These are phyloP conservation scores for Ormia ochracea DNA, from an alignment of 2,888 invertebrate genomes.

Conservation along the genomic window DNA sequence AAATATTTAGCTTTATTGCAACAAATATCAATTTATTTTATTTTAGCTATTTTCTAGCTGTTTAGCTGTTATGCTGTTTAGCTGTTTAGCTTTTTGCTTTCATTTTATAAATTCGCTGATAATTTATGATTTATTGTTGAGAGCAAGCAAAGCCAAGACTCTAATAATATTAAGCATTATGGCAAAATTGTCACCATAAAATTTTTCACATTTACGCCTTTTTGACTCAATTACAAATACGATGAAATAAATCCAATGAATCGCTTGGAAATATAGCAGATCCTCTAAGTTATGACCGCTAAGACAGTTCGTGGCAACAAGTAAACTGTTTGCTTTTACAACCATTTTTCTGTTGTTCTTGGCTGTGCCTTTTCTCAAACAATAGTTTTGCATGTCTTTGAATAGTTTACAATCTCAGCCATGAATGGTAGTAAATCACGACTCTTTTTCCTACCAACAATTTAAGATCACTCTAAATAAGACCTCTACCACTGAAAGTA, in stretches of 20 bases:
- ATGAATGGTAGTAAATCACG: conserved; percentile 61
- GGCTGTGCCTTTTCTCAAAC: not conserved
- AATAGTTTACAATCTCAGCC: conserved; percentile 60
- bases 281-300: conserved; percentile 29
- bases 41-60: too few relatives aligned
- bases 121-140: conserved; percentile 47
- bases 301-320: conserved; percentile 3
- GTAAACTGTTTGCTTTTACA: conserved; percentile 16
- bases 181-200: conserved; percentile 59
- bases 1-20: too few relatives aligned
- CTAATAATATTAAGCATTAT: conserved; percentile 46
- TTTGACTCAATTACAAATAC: not conserved
- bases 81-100: not conserved
- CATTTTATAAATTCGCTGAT: not conserved
- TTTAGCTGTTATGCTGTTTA: too few relatives aligned
- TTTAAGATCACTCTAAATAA: conserved; percentile 49
- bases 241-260: not conserved
- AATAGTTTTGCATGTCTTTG: conserved; percentile 56
- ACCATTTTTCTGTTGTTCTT: not conserved
- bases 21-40: too few relatives aligned
- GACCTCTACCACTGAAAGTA: conserved; percentile 13
- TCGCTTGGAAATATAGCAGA: not conserved
- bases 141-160: not conserved
- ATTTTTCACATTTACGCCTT: conserved; percentile 57
- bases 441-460: conserved; percentile 13